Evolutionary conservation across 2,888 invertebrate genomes (phyloP).

Genomic region (Mythimna pallens): DNA sequence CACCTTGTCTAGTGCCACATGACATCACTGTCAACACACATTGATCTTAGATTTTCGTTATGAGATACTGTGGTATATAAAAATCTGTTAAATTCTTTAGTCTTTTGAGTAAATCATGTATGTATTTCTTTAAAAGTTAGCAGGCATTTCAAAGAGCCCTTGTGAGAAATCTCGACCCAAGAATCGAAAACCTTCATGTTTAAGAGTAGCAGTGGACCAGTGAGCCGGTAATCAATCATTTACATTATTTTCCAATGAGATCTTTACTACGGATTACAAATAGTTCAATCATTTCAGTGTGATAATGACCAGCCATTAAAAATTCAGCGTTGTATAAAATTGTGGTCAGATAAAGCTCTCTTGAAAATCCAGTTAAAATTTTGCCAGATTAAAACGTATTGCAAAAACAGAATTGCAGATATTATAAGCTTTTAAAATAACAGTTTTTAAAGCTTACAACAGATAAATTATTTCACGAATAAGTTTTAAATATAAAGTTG

Average conservation of each 20-base stretch:
- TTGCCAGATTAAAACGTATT: slow-evolving; percentile 15
- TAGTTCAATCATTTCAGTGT: neutral
- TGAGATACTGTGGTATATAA: no score
- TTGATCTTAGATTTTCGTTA: no score
- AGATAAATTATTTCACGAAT: slow-evolving; percentile 7
- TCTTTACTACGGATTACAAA: neutral
- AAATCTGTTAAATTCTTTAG: no score
- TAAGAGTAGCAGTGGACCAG: neutral
- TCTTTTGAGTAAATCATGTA: no score
- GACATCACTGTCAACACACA: no score
- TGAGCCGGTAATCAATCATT: neutral
- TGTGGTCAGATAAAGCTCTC: slow-evolving; percentile 5
- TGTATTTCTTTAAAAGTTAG: no score
- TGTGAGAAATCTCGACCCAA: neutral
- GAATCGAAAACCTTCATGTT: neutral
- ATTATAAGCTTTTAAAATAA: slow-evolving; percentile 11
- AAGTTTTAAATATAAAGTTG: neutral
- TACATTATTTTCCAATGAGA: no score
- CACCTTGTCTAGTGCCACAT: no score
- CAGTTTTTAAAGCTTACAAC: neutral
- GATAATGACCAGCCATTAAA: neutral
- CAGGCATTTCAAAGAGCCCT: neutral
- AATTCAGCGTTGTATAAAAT: slow-evolving; percentile 11
- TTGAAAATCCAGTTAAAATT: slow-evolving; percentile 25
- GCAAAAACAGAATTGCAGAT: slow-evolving; percentile 11